Conservation (phyloP, 2,888 invertebrate species). For the Vannuccia rotundouncinata region DNA sequence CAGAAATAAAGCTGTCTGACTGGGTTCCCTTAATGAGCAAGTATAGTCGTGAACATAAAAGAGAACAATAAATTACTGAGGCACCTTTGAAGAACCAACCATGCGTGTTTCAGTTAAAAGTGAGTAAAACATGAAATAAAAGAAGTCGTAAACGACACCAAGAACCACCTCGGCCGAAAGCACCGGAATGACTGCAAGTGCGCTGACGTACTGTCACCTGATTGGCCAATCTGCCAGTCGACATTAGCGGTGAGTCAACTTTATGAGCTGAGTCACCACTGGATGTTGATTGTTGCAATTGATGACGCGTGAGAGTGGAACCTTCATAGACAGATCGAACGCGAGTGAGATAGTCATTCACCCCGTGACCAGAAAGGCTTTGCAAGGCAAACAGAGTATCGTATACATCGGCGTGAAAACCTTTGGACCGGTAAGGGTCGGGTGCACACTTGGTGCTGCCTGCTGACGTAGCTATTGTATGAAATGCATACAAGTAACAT, state of each 20-base stretch:
- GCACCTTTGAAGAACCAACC: neutral
- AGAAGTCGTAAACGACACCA: neutral
- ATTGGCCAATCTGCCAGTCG: neutral
- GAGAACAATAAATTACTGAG: neutral
- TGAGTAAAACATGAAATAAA: neutral
- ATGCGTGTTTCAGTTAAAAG: neutral
- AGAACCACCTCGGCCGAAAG: conserved; percentile 1
- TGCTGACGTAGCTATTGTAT: neutral
- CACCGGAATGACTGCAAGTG: neutral
- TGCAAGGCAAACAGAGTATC: conserved; percentile 53
- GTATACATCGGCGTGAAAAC: conserved; percentile 52
- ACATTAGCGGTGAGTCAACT: neutral
- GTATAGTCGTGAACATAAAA: neutral
- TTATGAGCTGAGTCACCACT: neutral
- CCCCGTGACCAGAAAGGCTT: conserved; percentile 46
- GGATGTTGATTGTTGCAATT: neutral
- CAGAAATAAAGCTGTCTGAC: neutral
- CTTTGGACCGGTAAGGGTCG: conserved; percentile 55
- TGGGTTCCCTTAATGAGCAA: neutral
- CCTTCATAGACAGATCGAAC: conserved; percentile 52
- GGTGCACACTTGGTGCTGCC: conserved; percentile 37
- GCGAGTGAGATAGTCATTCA: conserved; percentile 48
- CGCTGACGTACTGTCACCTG: conserved; percentile 5
- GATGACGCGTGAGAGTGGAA: conserved; percentile 32
- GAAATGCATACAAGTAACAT: too few relatives aligned